Evolutionary conservation across 2,113 vertebrate genomes (phyloP), one percentile per base, ranked within the genome.

Genomic region (Bostrychus sinensis): DNA sequence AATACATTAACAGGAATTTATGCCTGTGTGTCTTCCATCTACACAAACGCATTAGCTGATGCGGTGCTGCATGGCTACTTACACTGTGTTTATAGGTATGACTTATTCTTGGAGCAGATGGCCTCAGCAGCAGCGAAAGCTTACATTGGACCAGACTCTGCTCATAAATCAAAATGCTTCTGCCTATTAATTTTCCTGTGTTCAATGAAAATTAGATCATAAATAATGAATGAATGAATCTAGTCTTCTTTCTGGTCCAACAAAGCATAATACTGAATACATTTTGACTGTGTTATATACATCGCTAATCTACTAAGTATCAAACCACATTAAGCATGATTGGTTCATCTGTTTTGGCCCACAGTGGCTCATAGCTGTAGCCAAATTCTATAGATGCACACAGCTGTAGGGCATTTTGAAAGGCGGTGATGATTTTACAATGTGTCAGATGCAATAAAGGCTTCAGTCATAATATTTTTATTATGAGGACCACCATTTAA

Each of bases 371-470:
- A 58, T 48, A 54, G 37, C 62, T 48, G 42, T 56, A 62, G 66
- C 67, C 36, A 13, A 64, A 64, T 59, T 26, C 3, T 28, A 56
- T 51, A 50, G 70, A 83, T 72, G 57, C 26, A 48, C 38, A 42
- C 50, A 37, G 70, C 84, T 82, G 45, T 1, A 10, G 72, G 90
- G 73, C 64, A 41, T 57, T 70, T 83, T 63, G 2, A 66, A 69
- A 83, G 68, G 73, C 70, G 80, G 62, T 83, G 74, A 71, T 84
- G 76, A 88, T 88, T 51, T 84, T 86, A 81, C 89, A 81, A 82
- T 51, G 75, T 86, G 88, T 90, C 89, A 86, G 76, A 77, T 83
- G 64, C 67, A 85, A 89, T 91, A 78, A 87, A 43, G 50, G 63
- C 64, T 72, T 63, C 50, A 68, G 64, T 65, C 75, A 63, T 83